Evolutionary conservation across 2,797 vertebrate genomes (phyloP), one percentile per base, ranked within the genome.

Genomic region (Buceros bicornis): DNA sequence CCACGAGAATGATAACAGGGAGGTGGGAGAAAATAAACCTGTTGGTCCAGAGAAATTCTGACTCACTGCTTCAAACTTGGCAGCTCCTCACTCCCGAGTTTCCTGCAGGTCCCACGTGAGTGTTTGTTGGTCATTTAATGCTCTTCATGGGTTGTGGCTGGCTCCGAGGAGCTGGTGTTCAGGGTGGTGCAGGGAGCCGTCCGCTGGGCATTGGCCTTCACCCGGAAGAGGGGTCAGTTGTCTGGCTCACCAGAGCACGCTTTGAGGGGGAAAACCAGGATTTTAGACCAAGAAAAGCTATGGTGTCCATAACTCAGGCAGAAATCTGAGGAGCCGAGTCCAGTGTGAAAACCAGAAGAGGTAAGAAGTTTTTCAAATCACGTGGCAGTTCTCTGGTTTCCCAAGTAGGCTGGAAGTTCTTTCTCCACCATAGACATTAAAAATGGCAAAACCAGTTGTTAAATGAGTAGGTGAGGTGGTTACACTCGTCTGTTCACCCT

Each of bases 151-250:
- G 20, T 5, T 15, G 4, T 50, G 18, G 45, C 66, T 74, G 66
- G n/a, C 37, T 66, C 51, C 0, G 0, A 12, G 53, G 28, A 50
- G 28, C 2, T 22, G 56, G 4, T 33, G 45, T 13, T 76, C 31
- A 24, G 28, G 29, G 26, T n/a, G 50, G 9, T 71, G 29, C 60
- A 62, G 37, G 53, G 26, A 66, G 37, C 74, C 72, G 11, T 10
- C 64, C 84, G 48, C 43, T 84, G 43, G 3, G n/a, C n/a, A 8
- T 45, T 58, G 61, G 20, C 13, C 71, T 64, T 42, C 76, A 5
- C 78, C 77, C 62, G 35, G 64, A 25, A 50, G 21, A 43, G 60
- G 6, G 15, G 4, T 60, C 51, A 11, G 35, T 43, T 8, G 5
- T 13, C 25, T 57, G 6, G 31, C 21, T 78, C 50, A 18, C 17